Evolutionary conservation across 2,797 vertebrate species (phyloP).

Genomic region (Austrolebias charrua): DNA sequence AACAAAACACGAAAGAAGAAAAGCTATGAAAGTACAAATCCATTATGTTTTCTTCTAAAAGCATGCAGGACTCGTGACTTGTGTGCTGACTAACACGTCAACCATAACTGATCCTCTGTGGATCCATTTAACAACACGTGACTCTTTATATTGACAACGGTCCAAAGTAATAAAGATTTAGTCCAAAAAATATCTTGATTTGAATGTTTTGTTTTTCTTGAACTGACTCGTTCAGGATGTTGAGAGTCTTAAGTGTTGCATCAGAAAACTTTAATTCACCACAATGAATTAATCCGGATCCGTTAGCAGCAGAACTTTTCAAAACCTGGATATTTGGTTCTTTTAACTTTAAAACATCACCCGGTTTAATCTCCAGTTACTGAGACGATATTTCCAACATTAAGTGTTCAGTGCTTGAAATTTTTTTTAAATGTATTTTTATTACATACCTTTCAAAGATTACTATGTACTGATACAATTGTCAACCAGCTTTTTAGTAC

Average conservation of each 20-base stretch:
- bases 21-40: too few relatives aligned
- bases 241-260: neutral
- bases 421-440: too few relatives aligned
- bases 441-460: neutral
- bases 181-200: neutral
- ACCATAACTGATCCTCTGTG: neutral
- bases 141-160: neutral
- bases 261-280: neutral
- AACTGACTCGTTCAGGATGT: neutral
- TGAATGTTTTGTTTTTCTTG: neutral
- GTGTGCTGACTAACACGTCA: neutral
- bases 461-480: too few relatives aligned
- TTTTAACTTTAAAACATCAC: neutral
- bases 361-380: neutral
- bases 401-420: too few relatives aligned
- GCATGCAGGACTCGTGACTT: neutral
- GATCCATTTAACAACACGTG: neutral
- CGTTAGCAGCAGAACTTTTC: conserved; percentile 8
- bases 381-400: neutral
- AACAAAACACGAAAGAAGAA: too few relatives aligned
- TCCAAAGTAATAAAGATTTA: neutral
- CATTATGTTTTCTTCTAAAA: neutral
- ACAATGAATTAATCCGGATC: neutral
- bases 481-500: too few relatives aligned
- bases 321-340: conserved; percentile 3